Conservation (phyloP, 1,140 invertebrate species). For the Ostrea edulis region DNA sequence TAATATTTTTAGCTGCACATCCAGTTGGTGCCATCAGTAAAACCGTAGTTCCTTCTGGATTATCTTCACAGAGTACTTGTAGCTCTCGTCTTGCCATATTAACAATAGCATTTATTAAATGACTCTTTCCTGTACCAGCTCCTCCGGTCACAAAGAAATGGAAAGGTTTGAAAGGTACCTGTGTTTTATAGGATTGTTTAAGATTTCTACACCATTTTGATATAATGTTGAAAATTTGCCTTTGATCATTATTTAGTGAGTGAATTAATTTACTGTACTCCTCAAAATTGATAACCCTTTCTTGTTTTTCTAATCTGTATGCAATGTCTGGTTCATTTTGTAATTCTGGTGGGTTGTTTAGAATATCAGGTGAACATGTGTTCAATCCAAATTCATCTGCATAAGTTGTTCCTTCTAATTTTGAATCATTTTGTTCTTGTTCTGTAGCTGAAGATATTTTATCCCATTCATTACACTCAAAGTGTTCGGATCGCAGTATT, state of each 20-base stretch:
- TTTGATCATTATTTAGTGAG: background rate
- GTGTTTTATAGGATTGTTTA: background rate
- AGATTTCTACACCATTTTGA: background rate
- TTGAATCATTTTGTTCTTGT: background rate
- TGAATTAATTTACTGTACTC: background rate
- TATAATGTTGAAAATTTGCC: background rate
- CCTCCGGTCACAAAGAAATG: background rate
- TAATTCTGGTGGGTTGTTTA: background rate
- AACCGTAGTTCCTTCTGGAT: slow-evolving; percentile 35
- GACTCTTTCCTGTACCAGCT: background rate
- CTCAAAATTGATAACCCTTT: background rate
- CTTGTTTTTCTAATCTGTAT: background rate
- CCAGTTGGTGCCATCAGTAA: slow-evolving; percentile 44
- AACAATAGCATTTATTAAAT: background rate
- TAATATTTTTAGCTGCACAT: slow-evolving; percentile 13
- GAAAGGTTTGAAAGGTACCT: background rate
- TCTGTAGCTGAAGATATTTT: background rate
- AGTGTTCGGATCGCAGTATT: background rate
- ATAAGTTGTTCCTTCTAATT: background rate
- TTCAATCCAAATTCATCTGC: background rate
- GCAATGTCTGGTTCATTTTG: background rate
- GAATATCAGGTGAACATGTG: background rate
- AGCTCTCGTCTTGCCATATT: background rate
- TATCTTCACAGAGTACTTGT: background rate
- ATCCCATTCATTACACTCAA: background rate